Conservation (phyloP, 37 sponge, comb jelly and placozoan species). For the Lycopodina hypogea region DNA sequence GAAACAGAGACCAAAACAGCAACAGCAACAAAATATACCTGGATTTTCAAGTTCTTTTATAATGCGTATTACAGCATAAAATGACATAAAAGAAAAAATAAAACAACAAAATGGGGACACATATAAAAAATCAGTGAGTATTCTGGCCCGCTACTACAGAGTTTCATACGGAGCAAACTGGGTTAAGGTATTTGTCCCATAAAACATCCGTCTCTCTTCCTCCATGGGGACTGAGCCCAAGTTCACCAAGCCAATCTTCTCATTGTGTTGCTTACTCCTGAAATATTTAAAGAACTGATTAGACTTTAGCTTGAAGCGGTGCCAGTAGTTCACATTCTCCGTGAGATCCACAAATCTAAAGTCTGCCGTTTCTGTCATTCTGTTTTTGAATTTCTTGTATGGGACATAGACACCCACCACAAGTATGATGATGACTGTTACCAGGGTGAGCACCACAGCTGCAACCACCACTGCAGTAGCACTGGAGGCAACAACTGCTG, state of each 20-base stretch:
- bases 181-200: constrained; percentile 3
- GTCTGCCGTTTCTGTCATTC: constrained; percentile 54
- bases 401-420: constrained; percentile 31
- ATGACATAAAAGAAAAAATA: neutral
- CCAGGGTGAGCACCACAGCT: constrained; percentile 11
- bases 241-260: constrained; percentile 28
- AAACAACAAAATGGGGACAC: neutral
- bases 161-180: constrained; percentile 32
- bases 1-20: neutral
- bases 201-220: constrained; percentile 8
- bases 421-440: constrained; percentile 25
- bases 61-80: too few species aligned
- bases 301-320: constrained; percentile 6
- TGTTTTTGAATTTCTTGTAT: constrained; percentile 44
- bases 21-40: too few species aligned
- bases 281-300: neutral
- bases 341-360: constrained; percentile 47
- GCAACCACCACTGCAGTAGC: constrained; percentile 13
- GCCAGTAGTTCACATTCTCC: constrained; percentile 14
- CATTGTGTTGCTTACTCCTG: neutral
- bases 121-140: neutral
- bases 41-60: too few species aligned
- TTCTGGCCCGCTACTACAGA: constrained; percentile 1
- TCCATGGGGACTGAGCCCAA: neutral
- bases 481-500: constrained; percentile 15